Evolutionary conservation across 2,113 vertebrate genomes (phyloP), one percentile per base, ranked within the genome.

Genomic region (Oncorhynchus gorbuscha): DNA sequence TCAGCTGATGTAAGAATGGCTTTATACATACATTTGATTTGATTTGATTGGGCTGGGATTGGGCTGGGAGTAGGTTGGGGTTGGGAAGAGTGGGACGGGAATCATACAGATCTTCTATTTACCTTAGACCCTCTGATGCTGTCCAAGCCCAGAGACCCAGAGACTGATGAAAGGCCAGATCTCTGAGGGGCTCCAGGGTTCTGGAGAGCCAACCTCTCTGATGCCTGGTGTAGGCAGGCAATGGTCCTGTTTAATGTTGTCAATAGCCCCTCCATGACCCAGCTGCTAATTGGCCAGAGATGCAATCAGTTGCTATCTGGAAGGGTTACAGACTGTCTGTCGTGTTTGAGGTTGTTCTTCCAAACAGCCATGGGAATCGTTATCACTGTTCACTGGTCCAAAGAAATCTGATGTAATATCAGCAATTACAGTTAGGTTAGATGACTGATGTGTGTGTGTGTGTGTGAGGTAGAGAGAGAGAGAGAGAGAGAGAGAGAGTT

Each of bases 261-360:
- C 75, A 85, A 87, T 91, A 74, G 30, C 86, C 84, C 22, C 78
- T 5, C 18, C 12, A 45, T 85, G 87, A 91, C 87, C 87, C 76
- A 9, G 58, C 8, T 61, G 71, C 35, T 89, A 80, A 87, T 78
- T 80, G 73, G 70, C 76, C 84, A n/a, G 72, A 86, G 83, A 87
- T 85, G 64, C 39, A 45, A 45, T 45, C 39, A 45, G 9, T 45
- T 45, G 39, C 9, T 45, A 45, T 45, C 9, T 45, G 39, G 39
- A 45, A 45, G 9, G 39, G 39, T 45, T 45, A 45, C 3, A 11
- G 39, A 11, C 39, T 45, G 8, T 45, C 39, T 45, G 39, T 45
- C 11, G 39, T 45, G 39, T 45, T 45, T 45, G 39, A 45, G 39
- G 39, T 45, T 45, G 39, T 45, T 45, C 39, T 45, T 45, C 39